Base-by-base conservation (phyloP, 92 coral and sea anemone species). In the Actinernus sp. region DNA sequence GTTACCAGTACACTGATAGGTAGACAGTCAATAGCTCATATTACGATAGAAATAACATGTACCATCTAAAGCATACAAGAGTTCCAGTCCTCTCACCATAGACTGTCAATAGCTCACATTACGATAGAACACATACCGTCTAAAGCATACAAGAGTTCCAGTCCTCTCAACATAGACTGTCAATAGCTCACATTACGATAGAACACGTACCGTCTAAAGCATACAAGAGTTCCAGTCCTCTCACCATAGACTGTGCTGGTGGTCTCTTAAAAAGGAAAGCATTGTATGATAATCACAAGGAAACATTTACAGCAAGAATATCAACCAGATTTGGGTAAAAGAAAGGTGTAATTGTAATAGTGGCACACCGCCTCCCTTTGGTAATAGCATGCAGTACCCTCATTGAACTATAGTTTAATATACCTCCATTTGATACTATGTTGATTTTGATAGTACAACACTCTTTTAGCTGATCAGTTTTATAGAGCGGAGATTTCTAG, bases 231-330 rank as follows among this genome's bases (percentile, higher is more conserved):
- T 95, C 99, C 85, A 95, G 47, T 5, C 92, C 99, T 64, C 93
- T 68, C 47, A 95, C 86, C 97, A 95, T 91, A 38, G 83, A 88
- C 71, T 91, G 92, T 1, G 99, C 98, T 25, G 99, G 99, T 0
- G 99, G 99, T 45, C 97, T 80, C 94, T 88, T 63, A 46, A 61
- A 50, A 26, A 32, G 50, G 49, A 39, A 25, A n/a, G n/a, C n/a
- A n/a, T n/a, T n/a, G n/a, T n/a, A n/a, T n/a, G n/a, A n/a, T n/a
- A n/a, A n/a, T n/a, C n/a, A n/a, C n/a, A n/a, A n/a, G n/a, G n/a
- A n/a, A n/a, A n/a, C n/a, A n/a, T n/a, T n/a, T n/a, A n/a, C n/a
- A n/a, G n/a, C n/a, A n/a, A n/a, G n/a, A n/a, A n/a, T n/a, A n/a
- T n/a, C n/a, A n/a, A n/a, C n/a, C n/a, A n/a, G n/a, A n/a, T n/a